Evolutionary conservation across 2,797 vertebrate genomes (phyloP), one percentile per base, ranked within the genome.

Genomic region (Lemur catta): DNA sequence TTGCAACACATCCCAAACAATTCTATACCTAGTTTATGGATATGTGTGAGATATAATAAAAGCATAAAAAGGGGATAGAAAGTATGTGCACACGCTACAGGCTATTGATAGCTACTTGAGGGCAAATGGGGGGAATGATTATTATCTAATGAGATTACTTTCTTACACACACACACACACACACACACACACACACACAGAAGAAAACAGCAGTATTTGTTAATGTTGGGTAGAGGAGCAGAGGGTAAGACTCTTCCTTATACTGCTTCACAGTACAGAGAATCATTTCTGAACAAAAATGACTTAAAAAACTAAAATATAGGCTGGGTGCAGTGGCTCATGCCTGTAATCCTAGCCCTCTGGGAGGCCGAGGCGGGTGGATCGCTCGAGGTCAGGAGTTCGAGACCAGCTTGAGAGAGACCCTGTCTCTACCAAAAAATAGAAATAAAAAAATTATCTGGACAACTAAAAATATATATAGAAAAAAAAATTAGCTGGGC

Each of bases 241-340:
- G 7, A 33, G 59, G 48, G 41, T 12, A 63, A 71, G 48, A 63
- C 15, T 61, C 57, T 91, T 67, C 38, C 63, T 46, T 85, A 28
- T 52, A 88, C 30, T 76, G 28, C n/a, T 61, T 88, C 67, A 78
- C 0, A 50, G 18, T 81, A 89, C 1, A 93, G 41, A 76, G 22
- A 76, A 94, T 94, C 76, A 65, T 78, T 92, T 86, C 71, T 41
- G 89, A 86, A 82, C 33, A 92, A 81, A 81, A 91, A 75, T 9
- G 5, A 82, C 76, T 95, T 61, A 35, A 72, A 88, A 93, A 93
- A 35, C 14, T 48, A 84, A 89, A 59, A 33, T 63, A 61, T 17
- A 55, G n/a, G n/a, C n/a, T n/a, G n/a, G n/a, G n/a, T n/a, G n/a
- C n/a, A n/a, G n/a, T n/a, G n/a, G n/a, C n/a, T n/a, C n/a, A n/a